Conservation (phyloP, 2,888 invertebrate species). For the Brenthis ino region DNA sequence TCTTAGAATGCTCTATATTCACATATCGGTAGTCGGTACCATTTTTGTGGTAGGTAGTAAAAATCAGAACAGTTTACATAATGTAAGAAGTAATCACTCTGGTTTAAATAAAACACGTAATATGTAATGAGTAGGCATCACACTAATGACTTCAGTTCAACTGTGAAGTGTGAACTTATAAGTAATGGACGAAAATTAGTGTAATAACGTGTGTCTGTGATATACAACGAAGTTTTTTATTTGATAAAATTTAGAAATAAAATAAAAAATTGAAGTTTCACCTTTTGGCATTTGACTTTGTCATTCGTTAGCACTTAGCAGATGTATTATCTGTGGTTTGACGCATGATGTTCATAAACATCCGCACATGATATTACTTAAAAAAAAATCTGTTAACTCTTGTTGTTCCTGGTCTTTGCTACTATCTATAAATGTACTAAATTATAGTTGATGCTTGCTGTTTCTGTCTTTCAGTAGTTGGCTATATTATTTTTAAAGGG, state of each 20-base stretch:
- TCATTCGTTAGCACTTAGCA: no score
- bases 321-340: no score
- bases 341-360: no score
- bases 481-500: no score
- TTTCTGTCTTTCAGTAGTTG: no score
- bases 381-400: no score
- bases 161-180: background rate
- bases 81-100: slow-evolving; percentile 29
- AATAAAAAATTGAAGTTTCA: slow-evolving; percentile 11
- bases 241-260: slow-evolving; percentile 11
- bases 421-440: no score
- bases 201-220: background rate
- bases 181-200: background rate
- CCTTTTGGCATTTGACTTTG: slow-evolving; percentile 1
- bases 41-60: slow-evolving; percentile 27
- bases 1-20: slow-evolving; percentile 30
- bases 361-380: no score
- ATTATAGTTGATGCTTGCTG: no score
- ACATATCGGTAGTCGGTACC: slow-evolving; percentile 34
- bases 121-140: slow-evolving; percentile 3
- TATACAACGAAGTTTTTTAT: slow-evolving; percentile 5
- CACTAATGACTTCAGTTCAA: background rate
- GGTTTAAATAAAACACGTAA: slow-evolving; percentile 19
- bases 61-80: slow-evolving; percentile 38
- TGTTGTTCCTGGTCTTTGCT: no score